Evolutionary conservation across 2,797 vertebrate genomes (phyloP), one percentile per base, ranked within the genome.

Genomic region (Pterois miles): DNA sequence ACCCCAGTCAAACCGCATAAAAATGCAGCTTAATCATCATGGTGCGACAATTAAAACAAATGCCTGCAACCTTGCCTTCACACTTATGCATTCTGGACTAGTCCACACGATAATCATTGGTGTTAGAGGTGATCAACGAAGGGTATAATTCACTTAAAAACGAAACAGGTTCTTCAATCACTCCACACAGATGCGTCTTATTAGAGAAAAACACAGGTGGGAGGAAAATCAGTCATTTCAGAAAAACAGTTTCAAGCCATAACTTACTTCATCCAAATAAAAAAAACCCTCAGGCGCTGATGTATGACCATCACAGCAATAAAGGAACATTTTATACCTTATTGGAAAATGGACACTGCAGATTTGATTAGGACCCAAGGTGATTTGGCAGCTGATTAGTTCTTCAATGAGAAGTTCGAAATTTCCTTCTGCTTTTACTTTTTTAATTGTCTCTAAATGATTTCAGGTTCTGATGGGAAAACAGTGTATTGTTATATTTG

Each of bases 11-110:
- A 88, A 92, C 59, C 2, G 38, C 84, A 95, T 95, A 80, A 92
- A 87, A 91, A 88, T 79, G 81, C 82, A 81, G 82, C 90, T 95
- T 93, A 91, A 95, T 95, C 94, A 95, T 75, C 62, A 87, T 60
- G 72, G 76, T 74, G 81, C 60, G 8, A 81, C 95, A 95, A 95
- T 94, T 95, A 94, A 92, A 95, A 93, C 83, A 88, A 94, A 95
- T 91, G 89, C 91, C 83, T 86, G 77, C 71, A 80, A 91, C 84
- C 78, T 83, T 78, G 84, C 84, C 80, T 84, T 81, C 74, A 71
- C 76, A 81, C 84, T 90, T 82, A 59, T 90, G 86, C 76, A 91
- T 93, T 93, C 90, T 71, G 63, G 58, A 76, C 77, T 60, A 52
- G 52, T 84, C 79, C 67, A 72, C 70, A 66, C 71, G 86, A 92